Evolutionary conservation across 2,113 vertebrate species (phyloP), one percentile per base, ranked within the genome.

Genomic region (Alouatta palliata): DNA sequence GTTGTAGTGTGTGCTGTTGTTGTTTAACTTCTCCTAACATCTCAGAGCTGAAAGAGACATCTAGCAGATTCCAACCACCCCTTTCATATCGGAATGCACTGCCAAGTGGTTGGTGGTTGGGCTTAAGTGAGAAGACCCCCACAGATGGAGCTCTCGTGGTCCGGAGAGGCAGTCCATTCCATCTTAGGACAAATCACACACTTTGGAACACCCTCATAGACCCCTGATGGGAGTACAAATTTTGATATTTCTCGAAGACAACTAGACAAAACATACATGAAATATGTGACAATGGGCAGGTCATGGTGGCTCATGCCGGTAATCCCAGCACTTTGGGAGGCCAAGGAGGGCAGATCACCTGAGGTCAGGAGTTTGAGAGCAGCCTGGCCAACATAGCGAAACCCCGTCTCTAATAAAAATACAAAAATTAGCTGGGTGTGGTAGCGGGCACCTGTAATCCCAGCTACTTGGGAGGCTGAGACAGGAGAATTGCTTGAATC

Each of bases 121-220:
- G 35, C 21, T 30, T 40, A 0, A 1, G 23, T 6, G 1, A 64
- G 13, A 45, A 89, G n/a, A 37, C 0, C 11, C 35, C 11, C 52
- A 9, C 0, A 10, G 14, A 35, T 43, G 23, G 82, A 27, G 0
- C 0, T 45, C n/a, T 54, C 37, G 0, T 6, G 8, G 35, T 27
- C 43, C 23, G 4, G 21, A 61, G 49, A 61, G 40, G 13, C 4
- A 2, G 3, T 11, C 25, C 0, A 0, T 32, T 4, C 77, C 14
- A 35, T 3, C 37, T 7, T 1, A 25, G 14, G 19, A 25, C 20
- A 58, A 27, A 14, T 7, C 0, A 16, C 54, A 87, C 12, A 37
- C 25, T 37, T 75, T 2, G 0, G 13, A 47, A 54, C 27, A 30
- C 1, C 1, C 30, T 30, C 7, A 8, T 1, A 6, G 10, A 11